Base-by-base conservation (phyloP, 1,140 invertebrate genomes). In the Drosophila pseudoananassae region DNA sequence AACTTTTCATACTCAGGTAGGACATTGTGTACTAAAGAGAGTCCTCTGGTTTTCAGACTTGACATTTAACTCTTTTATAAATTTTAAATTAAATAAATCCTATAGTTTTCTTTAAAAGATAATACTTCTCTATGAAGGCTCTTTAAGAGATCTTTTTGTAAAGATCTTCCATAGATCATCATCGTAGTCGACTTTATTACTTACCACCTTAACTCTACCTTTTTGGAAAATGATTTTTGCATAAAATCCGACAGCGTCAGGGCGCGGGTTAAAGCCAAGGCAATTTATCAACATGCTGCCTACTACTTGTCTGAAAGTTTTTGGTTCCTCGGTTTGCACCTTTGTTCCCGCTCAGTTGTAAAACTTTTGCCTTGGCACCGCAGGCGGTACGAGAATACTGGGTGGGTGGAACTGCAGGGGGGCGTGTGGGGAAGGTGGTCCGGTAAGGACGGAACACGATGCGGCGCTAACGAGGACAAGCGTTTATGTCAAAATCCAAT, bases 401-500 rank as follows among this genome's bases (percentile, higher is more conserved):
- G 50, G 65, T 53, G 50, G 65, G 60, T 68, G 65, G 29, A 20
- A 12, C 4, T 10, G 1, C 14, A 9, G n/a, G 5, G 9, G 29
- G 29, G 20, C 6, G 3, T 20, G 4, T 9, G 31, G 23, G 7
- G 3, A 8, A 4, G 38, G 29, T 14, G 43, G 23, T 31, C 31
- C 50, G 55, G 58, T 20, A 55, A 45, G 58, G 45, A 10, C 58
- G 64, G 51, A 78, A 83, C 83, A 88, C 79, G 83, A 88, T 76
- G 76, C 78, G 82, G 83, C 83, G 83, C 83, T 88, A 88, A 88
- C 83, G 83, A 88, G 83, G 83, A 88, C 83, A 88, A 88, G 83
- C 83, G 83, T 88, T 88, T 88, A 88, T 88, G 83, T 88, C 83
- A 88, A 88, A 88, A 88, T 78, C 83, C 83, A 78, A 88, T 88